Base-by-base conservation (phyloP, 2,797 vertebrate genomes). In the Phrynocephalus guinanensis region DNA sequence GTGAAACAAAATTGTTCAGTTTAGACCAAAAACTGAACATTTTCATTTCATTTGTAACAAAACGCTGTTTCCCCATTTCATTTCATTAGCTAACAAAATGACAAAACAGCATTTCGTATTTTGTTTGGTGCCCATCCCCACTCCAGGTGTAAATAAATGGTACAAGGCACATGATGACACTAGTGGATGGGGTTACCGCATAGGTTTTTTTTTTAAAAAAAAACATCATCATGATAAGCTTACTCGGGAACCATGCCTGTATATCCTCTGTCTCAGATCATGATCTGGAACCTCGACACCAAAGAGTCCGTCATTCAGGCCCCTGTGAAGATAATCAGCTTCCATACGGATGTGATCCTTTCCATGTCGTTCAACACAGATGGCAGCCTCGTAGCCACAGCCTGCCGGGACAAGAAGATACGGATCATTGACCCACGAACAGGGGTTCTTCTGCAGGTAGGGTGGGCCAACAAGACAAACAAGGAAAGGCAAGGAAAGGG, bases 361-460 rank as follows among this genome's bases (percentile, higher is more conserved):
- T 98, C 98, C 91, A 98, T 99, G 98, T 98, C 98, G 2, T 99
- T 99, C 95, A 98, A 98, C 94, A 97, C 97, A 11, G 97, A 98
- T 0, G 98, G 98, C 90, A 98, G 97, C 94, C 96, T 97, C 28
- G 90, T 99, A 63, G 98, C 98, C 92, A 98, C 98, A 68, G 92
- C 97, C 92, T 98, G 98, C 93, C 98, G 97, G 92, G 98, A 99
- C 96, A 97, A 90, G 92, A 99, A 97, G 92, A 96, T 99, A 90
- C 96, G 98, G 18, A 90, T 99, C 84, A 93, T 99, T 16, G 98
- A 99, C 89, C 94, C 98, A 0, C 97, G 96, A 71, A 95, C 96
- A 50, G 98, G 97, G 89, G 92, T 83, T 11, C 85, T 98, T 30
- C 89, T 98, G 88, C 97, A 96, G 96, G 98, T 98, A 92, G 11